phyloP scores from a whole-genome alignment of 1,140 invertebrate genomes.

The Uloborus diversus region DNA sequence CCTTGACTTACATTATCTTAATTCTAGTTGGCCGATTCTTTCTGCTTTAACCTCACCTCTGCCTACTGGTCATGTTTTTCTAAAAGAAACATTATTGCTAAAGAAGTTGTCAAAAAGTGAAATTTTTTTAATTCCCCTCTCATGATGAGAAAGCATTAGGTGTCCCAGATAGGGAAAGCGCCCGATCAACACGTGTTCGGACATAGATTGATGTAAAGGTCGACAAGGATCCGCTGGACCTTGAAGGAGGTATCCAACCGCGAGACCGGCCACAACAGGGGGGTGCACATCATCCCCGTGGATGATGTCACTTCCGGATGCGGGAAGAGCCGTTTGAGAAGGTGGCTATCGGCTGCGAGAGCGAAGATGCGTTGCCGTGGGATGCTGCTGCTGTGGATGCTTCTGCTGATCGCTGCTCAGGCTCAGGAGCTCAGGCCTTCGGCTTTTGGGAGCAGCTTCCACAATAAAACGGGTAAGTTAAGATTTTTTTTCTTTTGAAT shows the following conservation, averaged over 20 bases:
- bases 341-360: not conserved
- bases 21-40: too few species aligned
- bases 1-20: too few species aligned
- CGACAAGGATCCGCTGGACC: not conserved
- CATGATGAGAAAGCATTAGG: too few species aligned
- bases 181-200: not conserved
- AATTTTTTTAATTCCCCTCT: too few species aligned
- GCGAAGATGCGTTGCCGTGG: not conserved
- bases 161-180: too few species aligned
- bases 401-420: not conserved
- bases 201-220: not conserved
- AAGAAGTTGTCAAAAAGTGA: too few species aligned
- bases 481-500: not conserved
- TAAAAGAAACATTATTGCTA: too few species aligned
- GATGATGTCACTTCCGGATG: slow-evolving; percentile 36
- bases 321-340: not conserved
- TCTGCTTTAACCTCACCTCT: too few species aligned
- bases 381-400: slow-evolving; percentile 7
- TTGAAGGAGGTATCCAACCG: not conserved
- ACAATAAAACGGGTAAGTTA: slow-evolving; percentile 31
- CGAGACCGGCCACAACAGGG: not conserved
- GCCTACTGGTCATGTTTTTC: too few species aligned
- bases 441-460: slow-evolving; percentile 1
- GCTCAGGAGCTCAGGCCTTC: slow-evolving; percentile 25
- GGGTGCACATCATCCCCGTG: not conserved